Conservation (phyloP, 2,797 vertebrate genomes). For the Numenius phaeopus region DNA sequence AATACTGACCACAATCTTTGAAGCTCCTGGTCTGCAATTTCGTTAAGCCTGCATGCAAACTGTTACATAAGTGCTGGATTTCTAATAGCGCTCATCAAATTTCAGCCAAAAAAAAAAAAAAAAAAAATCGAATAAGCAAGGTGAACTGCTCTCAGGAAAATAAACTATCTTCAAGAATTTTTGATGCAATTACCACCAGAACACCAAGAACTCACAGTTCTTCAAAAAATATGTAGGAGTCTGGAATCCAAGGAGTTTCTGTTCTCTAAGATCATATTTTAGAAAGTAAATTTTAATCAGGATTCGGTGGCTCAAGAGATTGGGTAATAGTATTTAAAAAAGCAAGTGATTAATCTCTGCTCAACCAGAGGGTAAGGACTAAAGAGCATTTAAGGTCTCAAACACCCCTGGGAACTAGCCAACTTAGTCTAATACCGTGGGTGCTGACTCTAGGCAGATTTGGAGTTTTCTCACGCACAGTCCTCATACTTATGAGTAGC, state of each 20-base stretch:
- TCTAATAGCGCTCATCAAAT: not conserved
- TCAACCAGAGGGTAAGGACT: slow-evolving; percentile 53
- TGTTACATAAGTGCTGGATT: not conserved
- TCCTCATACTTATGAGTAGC: not conserved
- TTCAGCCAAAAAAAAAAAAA: not conserved
- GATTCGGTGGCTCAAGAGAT: slow-evolving; percentile 45
- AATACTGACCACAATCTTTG: not conserved
- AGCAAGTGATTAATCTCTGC: slow-evolving; percentile 66
- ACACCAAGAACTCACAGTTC: not conserved
- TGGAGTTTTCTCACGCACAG: not conserved
- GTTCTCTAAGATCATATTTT: slow-evolving; percentile 39
- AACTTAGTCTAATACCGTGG: slow-evolving; percentile 28
- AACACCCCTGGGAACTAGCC: slow-evolving; percentile 36
- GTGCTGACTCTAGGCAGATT: slow-evolving; percentile 28
- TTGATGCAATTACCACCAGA: not conserved
- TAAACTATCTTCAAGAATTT: not conserved
- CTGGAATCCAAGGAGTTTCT: not conserved
- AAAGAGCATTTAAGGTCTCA: slow-evolving; percentile 70
- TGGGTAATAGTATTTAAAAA: slow-evolving; percentile 68
- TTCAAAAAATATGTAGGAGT: not conserved
- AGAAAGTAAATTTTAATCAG: slow-evolving; percentile 60
- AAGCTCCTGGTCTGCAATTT: not conserved
- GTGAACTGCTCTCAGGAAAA: not conserved
- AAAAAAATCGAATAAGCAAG: not conserved
- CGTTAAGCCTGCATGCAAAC: too few species aligned